These are phyloP conservation scores for Channa striata DNA, from an alignment of 2,797 vertebrate genomes.

Conservation along the genomic window DNA sequence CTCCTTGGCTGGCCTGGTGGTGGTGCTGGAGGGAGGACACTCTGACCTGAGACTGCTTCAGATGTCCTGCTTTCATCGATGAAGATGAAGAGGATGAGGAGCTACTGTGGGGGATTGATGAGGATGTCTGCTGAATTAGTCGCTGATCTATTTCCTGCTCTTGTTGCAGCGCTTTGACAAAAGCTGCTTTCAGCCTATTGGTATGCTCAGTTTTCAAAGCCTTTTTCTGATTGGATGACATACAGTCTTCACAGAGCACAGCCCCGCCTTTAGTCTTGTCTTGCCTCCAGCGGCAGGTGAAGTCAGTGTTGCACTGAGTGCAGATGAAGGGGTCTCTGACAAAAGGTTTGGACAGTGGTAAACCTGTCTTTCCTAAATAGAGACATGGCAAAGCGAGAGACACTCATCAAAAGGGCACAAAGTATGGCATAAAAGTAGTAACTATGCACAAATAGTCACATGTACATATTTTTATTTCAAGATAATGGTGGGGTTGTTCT, in stretches of 20 bases:
- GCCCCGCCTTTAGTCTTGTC: conserved; percentile 88
- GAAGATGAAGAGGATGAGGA: conserved; percentile 76
- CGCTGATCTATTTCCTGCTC: conserved; percentile 98
- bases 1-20: conserved; percentile 84
- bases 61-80: conserved; percentile 79
- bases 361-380: conserved; percentile 84
- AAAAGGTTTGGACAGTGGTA: conserved; percentile 61
- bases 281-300: conserved; percentile 96
- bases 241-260: conserved; percentile 95
- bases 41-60: conserved; percentile 81
- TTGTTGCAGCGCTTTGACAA: conserved; percentile 96
- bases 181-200: conserved; percentile 94
- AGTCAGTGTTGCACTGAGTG: conserved; percentile 96
- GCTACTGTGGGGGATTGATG: conserved; percentile 71
- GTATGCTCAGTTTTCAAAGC: conserved; percentile 96
- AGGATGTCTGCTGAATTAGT: conserved; percentile 88
- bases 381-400: conserved; percentile 28
- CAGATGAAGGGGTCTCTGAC: conserved; percentile 91
- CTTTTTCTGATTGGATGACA: conserved; percentile 96
- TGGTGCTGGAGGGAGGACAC: conserved; percentile 78
- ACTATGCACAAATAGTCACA: background rate
- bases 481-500: background rate
- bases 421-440: background rate
- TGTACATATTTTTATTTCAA: background rate
- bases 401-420: conserved; percentile 15